Conservation (phyloP, 2,797 vertebrate genomes). For the Gymnopithys bicolor region DNA sequence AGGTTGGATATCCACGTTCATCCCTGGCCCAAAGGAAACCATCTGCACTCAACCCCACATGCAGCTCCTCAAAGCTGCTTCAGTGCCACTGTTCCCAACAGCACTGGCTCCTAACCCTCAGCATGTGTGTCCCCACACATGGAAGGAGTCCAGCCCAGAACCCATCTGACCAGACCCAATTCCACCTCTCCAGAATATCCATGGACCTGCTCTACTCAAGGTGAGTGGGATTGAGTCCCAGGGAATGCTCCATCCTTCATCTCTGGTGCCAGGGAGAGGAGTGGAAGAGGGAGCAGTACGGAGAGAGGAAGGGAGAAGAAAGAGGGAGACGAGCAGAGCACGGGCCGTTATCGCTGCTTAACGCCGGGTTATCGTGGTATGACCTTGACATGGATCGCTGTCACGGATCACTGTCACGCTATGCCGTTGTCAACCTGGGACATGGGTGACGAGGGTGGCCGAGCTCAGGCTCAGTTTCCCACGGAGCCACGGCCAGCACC, state of each 20-base stretch:
- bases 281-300: background rate
- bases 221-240: fast-evolving
- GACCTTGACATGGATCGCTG: background rate
- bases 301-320: background rate
- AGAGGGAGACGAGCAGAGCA: background rate
- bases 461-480: background rate
- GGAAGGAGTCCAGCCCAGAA: background rate
- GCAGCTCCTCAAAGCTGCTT: fast-evolving
- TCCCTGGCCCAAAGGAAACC: background rate
- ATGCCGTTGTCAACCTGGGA: fast-evolving
- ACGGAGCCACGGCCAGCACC: background rate
- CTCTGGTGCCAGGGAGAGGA: background rate
- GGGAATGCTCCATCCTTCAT: background rate
- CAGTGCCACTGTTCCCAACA: fast-evolving
- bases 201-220: background rate
- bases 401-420: background rate
- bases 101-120: background rate
- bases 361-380: fast-evolving
- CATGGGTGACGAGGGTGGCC: fast-evolving
- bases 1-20: background rate
- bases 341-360: background rate
- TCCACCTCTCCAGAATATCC: background rate
- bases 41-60: background rate
- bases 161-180: background rate
- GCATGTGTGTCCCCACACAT: fast-evolving